Conservation (phyloP, 1,140 invertebrate genomes). For the Temnothorax longispinosus region DNA sequence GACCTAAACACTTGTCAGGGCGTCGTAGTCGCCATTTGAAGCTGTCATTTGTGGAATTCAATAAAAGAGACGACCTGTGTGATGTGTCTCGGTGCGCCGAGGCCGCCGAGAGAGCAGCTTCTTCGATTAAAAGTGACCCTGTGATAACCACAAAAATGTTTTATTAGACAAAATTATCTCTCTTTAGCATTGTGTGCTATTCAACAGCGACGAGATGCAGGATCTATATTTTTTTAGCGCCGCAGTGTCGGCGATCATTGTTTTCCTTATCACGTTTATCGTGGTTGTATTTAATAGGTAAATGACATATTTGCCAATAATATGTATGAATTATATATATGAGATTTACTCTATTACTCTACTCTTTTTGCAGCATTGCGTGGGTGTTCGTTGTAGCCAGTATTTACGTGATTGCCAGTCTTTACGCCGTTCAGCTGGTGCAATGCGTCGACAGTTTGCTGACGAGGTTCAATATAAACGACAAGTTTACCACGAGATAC, state of each 20-base stretch:
- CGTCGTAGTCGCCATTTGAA: conserved; percentile 10
- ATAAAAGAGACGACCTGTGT: background rate
- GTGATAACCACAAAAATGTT: conserved; percentile 42
- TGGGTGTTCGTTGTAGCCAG: conserved; percentile 73
- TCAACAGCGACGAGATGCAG: conserved; percentile 8
- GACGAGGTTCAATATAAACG: conserved; percentile 63
- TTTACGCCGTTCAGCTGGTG: conserved; percentile 77
- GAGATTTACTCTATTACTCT: background rate
- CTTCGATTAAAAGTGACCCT: background rate
- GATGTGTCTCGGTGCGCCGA: background rate
- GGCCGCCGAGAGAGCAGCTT: no score
- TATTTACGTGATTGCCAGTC: conserved; percentile 71
- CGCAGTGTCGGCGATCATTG: conserved; percentile 46
- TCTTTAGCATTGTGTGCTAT: background rate
- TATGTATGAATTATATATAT: background rate
- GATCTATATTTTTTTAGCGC: conserved; percentile 29
- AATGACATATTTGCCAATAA: background rate
- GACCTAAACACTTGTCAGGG: background rate
- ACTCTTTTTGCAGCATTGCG: conserved; percentile 72
- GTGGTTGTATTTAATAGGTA: conserved; percentile 76
- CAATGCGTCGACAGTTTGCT: conserved; percentile 68
- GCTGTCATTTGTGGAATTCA: background rate
- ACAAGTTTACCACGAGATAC: conserved; percentile 48
- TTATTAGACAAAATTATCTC: background rate
- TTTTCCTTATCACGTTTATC: conserved; percentile 59